phyloP scores from a whole-genome alignment of 2,888 invertebrate genomes.

The Falcaria lacertinaria region DNA sequence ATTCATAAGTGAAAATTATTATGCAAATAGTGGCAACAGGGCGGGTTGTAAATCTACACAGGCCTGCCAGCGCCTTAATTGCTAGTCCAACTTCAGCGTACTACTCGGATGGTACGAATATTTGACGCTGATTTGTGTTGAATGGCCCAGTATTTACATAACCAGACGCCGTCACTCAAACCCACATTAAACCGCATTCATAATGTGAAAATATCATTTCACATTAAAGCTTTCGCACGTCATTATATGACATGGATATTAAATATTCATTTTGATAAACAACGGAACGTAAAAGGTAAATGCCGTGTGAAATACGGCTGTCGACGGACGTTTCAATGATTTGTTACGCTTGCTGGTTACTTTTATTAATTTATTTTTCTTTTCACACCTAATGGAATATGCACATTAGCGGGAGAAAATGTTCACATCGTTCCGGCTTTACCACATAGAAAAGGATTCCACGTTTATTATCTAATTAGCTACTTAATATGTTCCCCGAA shows the following conservation, averaged over 20 bases:
- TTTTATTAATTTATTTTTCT: constrained; percentile 45
- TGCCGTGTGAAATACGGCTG: constrained; percentile 45
- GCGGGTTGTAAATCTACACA: constrained; percentile 56
- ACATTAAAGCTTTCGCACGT: constrained; percentile 35
- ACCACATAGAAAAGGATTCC: neutral
- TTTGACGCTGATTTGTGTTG: constrained; percentile 38
- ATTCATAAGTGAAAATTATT: constrained; percentile 80
- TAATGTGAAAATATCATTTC: constrained; percentile 11
- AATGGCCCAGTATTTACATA: constrained; percentile 32
- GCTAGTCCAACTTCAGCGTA: constrained; percentile 22
- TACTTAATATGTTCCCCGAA: neutral
- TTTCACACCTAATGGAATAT: constrained; percentile 40
- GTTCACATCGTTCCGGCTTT: neutral
- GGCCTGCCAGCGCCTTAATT: constrained; percentile 58
- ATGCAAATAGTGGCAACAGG: constrained; percentile 72
- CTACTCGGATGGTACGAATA: constrained; percentile 17
- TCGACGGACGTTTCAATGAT: constrained; percentile 48
- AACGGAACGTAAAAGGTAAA: constrained; percentile 39
- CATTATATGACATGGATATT: constrained; percentile 53
- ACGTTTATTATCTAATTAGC: neutral
- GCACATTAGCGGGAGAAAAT: constrained; percentile 22
- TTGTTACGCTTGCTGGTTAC: constrained; percentile 43
- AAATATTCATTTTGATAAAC: constrained; percentile 68
- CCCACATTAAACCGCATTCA: constrained; percentile 4
- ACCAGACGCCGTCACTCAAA: constrained; percentile 25